These are phyloP conservation scores for Casuarius casuarius DNA, from an alignment of 2,113 vertebrate genomes.

Conservation along the genomic window DNA sequence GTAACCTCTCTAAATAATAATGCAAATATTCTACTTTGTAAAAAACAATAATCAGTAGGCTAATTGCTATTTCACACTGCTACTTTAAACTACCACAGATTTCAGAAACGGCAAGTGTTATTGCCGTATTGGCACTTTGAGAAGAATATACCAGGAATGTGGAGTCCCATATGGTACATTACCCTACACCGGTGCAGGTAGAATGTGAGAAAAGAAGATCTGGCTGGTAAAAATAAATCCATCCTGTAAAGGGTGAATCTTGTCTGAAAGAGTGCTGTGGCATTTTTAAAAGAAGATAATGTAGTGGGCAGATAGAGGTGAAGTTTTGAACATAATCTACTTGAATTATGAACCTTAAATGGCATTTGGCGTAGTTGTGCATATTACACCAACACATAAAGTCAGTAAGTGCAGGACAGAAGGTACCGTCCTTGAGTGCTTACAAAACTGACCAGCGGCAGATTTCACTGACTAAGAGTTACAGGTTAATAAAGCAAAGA, in stretches of 20 bases:
- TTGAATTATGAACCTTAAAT: slow-evolving; percentile 69
- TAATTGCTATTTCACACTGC: not conserved
- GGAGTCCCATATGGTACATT: not conserved
- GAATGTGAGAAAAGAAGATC: not conserved
- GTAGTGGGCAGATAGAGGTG: slow-evolving; percentile 25
- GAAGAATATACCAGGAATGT: not conserved
- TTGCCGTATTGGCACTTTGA: not conserved
- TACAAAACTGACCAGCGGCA: not conserved
- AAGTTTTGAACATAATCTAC: slow-evolving; percentile 52
- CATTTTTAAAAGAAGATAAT: slow-evolving; percentile 43
- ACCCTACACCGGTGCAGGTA: not conserved
- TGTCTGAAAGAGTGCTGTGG: not conserved
- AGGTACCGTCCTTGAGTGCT: not conserved
- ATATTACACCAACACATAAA: slow-evolving; percentile 31
- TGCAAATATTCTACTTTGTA: not conserved
- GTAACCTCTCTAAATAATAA: slow-evolving; percentile 5
- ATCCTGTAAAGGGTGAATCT: not conserved
- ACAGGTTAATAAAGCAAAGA: not conserved
- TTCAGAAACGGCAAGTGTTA: not conserved
- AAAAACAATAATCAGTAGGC: not conserved
- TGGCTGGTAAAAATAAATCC: not conserved
- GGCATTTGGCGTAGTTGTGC: slow-evolving; percentile 47
- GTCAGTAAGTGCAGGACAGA: slow-evolving; percentile 24
- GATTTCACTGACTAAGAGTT: not conserved
- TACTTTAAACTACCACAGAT: not conserved